These are phyloP conservation scores for Marisa cornuarietis DNA, from an alignment of 1,140 invertebrate species.

Conservation along the genomic window DNA sequence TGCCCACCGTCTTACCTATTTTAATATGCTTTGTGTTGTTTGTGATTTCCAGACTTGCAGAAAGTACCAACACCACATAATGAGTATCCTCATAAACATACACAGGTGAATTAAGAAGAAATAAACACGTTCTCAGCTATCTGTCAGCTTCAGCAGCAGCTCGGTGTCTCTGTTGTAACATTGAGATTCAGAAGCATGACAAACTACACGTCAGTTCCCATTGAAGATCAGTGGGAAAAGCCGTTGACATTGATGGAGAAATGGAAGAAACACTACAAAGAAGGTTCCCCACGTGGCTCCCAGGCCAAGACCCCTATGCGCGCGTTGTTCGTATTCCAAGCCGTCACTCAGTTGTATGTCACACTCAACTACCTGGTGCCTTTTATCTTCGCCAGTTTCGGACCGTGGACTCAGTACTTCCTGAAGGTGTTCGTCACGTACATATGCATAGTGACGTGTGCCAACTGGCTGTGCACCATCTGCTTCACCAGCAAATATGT, in stretches of 20 bases:
- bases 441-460: conserved; percentile 28
- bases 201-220: not conserved
- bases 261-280: not conserved
- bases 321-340: conserved; percentile 32
- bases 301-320: conserved; percentile 8
- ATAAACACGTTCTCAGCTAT: too few relatives aligned
- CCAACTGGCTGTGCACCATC: conserved; percentile 43
- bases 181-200: not conserved
- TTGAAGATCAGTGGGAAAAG: too few relatives aligned
- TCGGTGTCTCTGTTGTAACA: too few relatives aligned
- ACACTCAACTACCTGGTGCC: conserved; percentile 38
- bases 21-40: too few relatives aligned
- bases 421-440: conserved; percentile 40
- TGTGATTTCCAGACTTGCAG: too few relatives aligned
- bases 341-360: conserved; percentile 38
- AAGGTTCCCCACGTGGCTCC: not conserved
- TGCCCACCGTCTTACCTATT: too few relatives aligned
- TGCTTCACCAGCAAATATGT: conserved; percentile 13
- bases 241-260: conserved; percentile 1
- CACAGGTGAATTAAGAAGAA: too few relatives aligned
- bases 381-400: conserved; percentile 31
- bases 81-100: too few relatives aligned
- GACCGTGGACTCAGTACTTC: conserved; percentile 39
- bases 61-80: too few relatives aligned
- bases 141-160: too few relatives aligned